These are phyloP conservation scores for Perizoma affinitatum DNA, from an alignment of 2,888 invertebrate species.

Conservation along the genomic window DNA sequence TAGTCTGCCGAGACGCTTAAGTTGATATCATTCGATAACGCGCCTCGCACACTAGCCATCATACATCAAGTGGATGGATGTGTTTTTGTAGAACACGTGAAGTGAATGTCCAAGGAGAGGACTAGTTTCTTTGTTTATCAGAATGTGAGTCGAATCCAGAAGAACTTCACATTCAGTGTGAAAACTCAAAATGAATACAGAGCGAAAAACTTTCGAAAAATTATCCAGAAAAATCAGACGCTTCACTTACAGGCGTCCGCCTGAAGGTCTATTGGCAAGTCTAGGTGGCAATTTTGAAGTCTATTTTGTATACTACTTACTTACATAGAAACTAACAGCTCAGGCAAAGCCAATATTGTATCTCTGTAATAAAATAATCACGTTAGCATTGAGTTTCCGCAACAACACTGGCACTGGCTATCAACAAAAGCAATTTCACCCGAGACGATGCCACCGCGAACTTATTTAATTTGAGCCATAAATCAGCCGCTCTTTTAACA, in stretches of 20 bases:
- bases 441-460: neutral
- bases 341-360: no score
- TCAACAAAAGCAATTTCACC: neutral
- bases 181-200: conserved; percentile 7
- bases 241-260: conserved; percentile 9
- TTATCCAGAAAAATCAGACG: no score
- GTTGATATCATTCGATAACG: conserved; percentile 18
- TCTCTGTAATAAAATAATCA: no score
- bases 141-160: no score
- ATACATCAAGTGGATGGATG: conserved; percentile 31
- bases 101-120: conserved; percentile 18
- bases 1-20: conserved; percentile 19
- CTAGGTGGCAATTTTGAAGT: no score
- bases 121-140: no score
- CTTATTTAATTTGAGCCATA: neutral
- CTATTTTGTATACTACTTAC: no score
- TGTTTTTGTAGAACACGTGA: conserved; percentile 26
- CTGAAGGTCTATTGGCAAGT: no score
- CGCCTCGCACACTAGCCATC: conserved; percentile 26
- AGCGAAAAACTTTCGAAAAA: no score
- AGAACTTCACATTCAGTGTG: no score
- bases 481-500: neutral
- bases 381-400: no score
- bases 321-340: no score
- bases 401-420: neutral